phyloP scores from a whole-genome alignment of 1,140 invertebrate species.

The Panagrolaimus sp. region DNA sequence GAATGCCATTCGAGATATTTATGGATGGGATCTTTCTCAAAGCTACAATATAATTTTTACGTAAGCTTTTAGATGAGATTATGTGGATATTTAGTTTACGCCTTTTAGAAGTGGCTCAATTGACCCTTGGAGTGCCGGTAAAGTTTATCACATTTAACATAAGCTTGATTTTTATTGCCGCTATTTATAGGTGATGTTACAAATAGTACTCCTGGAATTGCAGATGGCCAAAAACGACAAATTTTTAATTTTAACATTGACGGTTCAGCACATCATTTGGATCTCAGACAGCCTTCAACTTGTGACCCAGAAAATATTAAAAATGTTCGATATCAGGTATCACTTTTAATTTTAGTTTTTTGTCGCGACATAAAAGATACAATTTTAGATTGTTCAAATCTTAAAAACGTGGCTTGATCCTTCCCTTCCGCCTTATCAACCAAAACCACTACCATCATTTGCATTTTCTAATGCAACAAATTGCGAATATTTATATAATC shows the following conservation, averaged over 20 bases:
- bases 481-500: neutral
- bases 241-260: neutral
- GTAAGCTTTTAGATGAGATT: too few species aligned
- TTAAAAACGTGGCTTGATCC: too few species aligned
- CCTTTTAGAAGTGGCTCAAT: neutral
- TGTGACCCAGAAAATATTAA: slow-evolving; percentile 5
- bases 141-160: too few species aligned
- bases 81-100: neutral
- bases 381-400: too few species aligned
- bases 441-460: too few species aligned
- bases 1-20: slow-evolving; percentile 8
- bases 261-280: slow-evolving; percentile 3
- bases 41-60: neutral
- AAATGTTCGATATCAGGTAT: neutral
- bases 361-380: too few species aligned
- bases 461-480: neutral
- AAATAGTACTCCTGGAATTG: too few species aligned
- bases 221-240: neutral
- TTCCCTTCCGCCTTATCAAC: too few species aligned
- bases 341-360: too few species aligned
- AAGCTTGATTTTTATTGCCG: too few species aligned
- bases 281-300: neutral
- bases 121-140: slow-evolving; percentile 10
- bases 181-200: too few species aligned
- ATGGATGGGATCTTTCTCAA: neutral